Evolutionary conservation across 2,888 invertebrate species (phyloP).

Genomic region (Ametastegia equiseti): DNA sequence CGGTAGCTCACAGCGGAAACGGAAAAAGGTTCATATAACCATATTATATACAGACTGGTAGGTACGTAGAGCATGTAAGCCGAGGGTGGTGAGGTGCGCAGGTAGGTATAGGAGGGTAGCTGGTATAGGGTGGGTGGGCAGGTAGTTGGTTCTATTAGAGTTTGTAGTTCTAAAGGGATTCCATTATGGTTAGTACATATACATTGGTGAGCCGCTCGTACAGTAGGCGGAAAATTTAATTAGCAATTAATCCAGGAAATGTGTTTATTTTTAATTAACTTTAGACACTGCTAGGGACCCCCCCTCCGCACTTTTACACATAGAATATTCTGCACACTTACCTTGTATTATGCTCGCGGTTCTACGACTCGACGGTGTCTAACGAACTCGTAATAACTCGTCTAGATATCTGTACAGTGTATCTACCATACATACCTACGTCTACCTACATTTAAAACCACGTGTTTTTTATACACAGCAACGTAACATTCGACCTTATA

Average conservation of each 20-base stretch:
- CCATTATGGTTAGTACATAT: background rate
- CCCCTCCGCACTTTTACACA: background rate
- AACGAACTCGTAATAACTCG: background rate
- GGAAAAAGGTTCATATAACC: conserved; percentile 22
- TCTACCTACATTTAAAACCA: too few species aligned
- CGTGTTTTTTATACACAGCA: too few species aligned
- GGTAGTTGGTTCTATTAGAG: conserved; percentile 26
- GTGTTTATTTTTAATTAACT: conserved; percentile 52
- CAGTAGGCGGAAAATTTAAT: conserved; percentile 49
- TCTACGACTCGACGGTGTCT: background rate
- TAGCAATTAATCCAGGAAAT: conserved; percentile 49
- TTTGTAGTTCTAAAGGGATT: conserved; percentile 29
- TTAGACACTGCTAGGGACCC: background rate
- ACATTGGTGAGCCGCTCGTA: conserved; percentile 27
- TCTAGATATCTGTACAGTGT: too few species aligned
- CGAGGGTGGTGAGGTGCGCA: background rate
- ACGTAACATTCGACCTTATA: background rate
- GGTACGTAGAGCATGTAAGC: background rate
- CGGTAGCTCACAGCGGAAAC: background rate
- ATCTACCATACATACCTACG: background rate
- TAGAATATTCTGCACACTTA: background rate
- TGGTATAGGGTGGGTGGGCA: background rate
- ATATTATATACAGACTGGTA: background rate
- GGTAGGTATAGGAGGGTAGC: background rate
- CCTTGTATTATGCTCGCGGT: background rate